Base-by-base conservation (phyloP, 2,888 invertebrate genomes). In the Melanargia galathea region DNA sequence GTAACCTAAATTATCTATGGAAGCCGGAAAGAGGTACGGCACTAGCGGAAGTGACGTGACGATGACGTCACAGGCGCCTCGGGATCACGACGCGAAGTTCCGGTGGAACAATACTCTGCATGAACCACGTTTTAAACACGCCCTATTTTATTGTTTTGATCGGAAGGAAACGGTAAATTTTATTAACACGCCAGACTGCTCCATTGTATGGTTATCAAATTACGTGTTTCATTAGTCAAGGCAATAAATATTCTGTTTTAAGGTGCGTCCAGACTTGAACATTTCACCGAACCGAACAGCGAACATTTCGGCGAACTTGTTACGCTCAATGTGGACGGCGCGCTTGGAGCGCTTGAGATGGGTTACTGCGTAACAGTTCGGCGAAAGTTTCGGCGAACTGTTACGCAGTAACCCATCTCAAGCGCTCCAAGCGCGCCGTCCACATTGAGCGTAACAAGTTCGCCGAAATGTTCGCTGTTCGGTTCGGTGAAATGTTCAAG, bases 51-150 rank as follows among this genome's bases (percentile, higher is more conserved):
- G 38, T 38, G 16, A 35, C 77, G 78, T 83, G 85, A 87, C 84
- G 83, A 78, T 83, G 85, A 87, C 84, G 83, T 85, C 85, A 84
- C 74, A 70, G 77, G 74, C 70, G 75, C 78, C 80, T 80, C 79
- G 70, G 63, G 72, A 71, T 74, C 71, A 70, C 74, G 73, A 69
- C 72, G 73, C 83, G 71, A 63, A 77, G 75, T 84, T 87, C 86
- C 87, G 81, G 79, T 66, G 73, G 76, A 79, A 84, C 82, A 82
- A 83, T 81, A 76, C 75, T 71, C 68, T 79, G 76, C 76, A 80
- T 75, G 76, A 72, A 72, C 71, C 66, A 67, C 56, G 62, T 65
- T 61, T 63, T 64, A 38, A 67, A 67, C 65, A 43, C 58, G 60
- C 68, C 66, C 67, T 56, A 63, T 59, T 58, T 56, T 56, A 62